Evolutionary conservation across 2,113 vertebrate genomes (phyloP), one percentile per base, ranked within the genome.

Genomic region (Scomber japonicus): DNA sequence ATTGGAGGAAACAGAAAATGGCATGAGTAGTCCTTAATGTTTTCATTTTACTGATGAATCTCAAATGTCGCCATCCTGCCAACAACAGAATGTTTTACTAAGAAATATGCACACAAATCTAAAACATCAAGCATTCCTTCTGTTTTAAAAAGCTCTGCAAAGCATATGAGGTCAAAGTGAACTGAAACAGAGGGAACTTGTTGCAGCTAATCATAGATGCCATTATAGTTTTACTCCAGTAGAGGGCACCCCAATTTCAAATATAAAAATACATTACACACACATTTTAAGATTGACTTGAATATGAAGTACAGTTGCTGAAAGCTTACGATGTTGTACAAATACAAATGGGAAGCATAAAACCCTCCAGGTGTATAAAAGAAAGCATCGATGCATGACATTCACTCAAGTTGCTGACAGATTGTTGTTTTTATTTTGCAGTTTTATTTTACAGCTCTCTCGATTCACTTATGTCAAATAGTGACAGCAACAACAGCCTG

Each of bases 171-270:
- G 15, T 40, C 17, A 46, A 40, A 64, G 21, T 46, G 10, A 63
- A 60, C 1, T 30, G n/a, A 35, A 50, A 30, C 24, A 54, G 19
- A 54, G 17, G 31, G 13, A 11, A 53, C 31, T 10, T 73, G 27
- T 11, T n/a, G n/a, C 16, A 24, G 21, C 19, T 3, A 17, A 14
- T 49, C 13, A 49, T 15, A 19, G 46, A 4, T 68, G 57, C 66
- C 55, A 35, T 51, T n/a, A 65, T 44, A 2, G 1, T 0, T 3
- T 69, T 0, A 0, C 5, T 35, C 75, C 91, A 88, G 84, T 73
- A 87, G 90, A 87, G 67, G 84, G 73, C 0, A 7, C 9, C 8
- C 45, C 73, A 75, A 71, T 67, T 66, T 87, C 46, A 90, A 46
- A 69, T 63, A 89, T 88, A 17, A 71, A 68, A 61, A 44, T 0